A percentile compares a stretch with the other conserved stretches of the same genome.
phyloP scores from a whole-genome alignment of 2,113 vertebrate genomes.

The Cottus gobio region DNA sequence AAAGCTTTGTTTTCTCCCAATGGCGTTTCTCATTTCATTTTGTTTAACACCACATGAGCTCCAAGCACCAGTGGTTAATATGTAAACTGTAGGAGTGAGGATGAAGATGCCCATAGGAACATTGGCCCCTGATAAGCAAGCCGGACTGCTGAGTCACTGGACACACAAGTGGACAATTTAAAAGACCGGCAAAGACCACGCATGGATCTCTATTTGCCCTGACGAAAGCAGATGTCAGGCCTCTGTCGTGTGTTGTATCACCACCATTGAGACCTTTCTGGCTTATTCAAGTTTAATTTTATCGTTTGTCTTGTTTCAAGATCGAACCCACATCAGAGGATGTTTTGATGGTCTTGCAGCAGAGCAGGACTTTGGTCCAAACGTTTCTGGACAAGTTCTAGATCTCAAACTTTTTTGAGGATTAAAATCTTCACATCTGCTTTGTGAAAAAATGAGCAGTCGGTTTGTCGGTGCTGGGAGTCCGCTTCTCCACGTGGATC shows the following conservation, averaged over 20 bases:
- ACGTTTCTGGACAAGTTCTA: not conserved
- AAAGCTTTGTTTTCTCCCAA: not conserved
- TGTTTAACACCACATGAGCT: not conserved
- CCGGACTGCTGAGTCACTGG: constrained; percentile 50
- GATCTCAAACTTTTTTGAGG: not conserved
- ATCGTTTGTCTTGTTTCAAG: not conserved
- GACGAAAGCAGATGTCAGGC: not conserved
- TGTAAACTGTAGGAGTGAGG: constrained; percentile 66
- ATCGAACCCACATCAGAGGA: not conserved
- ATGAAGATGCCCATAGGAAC: constrained; percentile 70
- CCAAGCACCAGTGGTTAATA: constrained; percentile 72
- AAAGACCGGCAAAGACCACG: not conserved
- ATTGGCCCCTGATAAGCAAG: constrained; percentile 74
- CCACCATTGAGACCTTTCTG: not conserved
- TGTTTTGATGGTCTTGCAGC: not conserved
- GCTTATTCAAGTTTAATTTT: not conserved
- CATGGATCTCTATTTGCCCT: not conserved
- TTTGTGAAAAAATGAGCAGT: constrained; percentile 51
- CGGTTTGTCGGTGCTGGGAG: not conserved
- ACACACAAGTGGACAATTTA: constrained; percentile 32
- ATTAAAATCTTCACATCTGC: not conserved
- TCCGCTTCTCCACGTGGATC: constrained; percentile 69
- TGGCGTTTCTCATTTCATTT: not conserved
- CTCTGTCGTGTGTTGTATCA: not conserved
- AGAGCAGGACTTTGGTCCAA: not conserved